Evolutionary conservation across 2,113 vertebrate genomes (phyloP), one percentile per base, ranked within the genome.

Genomic region (Puma concolor): DNA sequence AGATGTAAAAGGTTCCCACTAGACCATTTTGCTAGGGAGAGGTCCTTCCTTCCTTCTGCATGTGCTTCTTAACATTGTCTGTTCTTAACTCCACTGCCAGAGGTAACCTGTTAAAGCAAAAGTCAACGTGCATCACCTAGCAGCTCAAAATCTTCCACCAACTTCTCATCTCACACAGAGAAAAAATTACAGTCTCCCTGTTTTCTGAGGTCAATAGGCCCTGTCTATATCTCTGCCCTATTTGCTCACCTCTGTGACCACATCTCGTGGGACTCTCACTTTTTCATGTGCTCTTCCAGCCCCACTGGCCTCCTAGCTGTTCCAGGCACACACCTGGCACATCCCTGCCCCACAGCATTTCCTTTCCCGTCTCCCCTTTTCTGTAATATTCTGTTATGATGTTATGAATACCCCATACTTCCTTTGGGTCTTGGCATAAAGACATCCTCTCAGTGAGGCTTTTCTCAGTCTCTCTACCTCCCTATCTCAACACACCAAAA

Each of bases 91-190:
- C 89, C 63, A 29, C 79, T 72, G 52, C 79, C 44, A 44, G 44
- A 44, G 16, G 33, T 19, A 74, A 33, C 17, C 36, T 67, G 8
- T 48, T 29, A n/a, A n/a, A n/a, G 64, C 31, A 44, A 48, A 95
- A 11, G 13, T 2, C 50, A 27, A 12, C 12, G 27, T 38, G 2
- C 4, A 12, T 33, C 5, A 13, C 33, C 15, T 41, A 0, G 2
- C 41, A 41, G n/a, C 17, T 38, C 38, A 17, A 15, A 41, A 66
- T 33, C 27, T 67, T 23, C 38, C 14, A 0, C 3, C 13, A 52
- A 19, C 33, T 81, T 33, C 92, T 29, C 44, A 50, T 6, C 12
- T 41, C 16, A 14, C 7, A 3, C 33, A 72, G 6, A 82, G 25
- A 33, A 14, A 71, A 41, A 64, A 36, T 36, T 17, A 6, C 1